Conservation (phyloP, 2,888 invertebrate genomes). For the Villa cingulata region DNA sequence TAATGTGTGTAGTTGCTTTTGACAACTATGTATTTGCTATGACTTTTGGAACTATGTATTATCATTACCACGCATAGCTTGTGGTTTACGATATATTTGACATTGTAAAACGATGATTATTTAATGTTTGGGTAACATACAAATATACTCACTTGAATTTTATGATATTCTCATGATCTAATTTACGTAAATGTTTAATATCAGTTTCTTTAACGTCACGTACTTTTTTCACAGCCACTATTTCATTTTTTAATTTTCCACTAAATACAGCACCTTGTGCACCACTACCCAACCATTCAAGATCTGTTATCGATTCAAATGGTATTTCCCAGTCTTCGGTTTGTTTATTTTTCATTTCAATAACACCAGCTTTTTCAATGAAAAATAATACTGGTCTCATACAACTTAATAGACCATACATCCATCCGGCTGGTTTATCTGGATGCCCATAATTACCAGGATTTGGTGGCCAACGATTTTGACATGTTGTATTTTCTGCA, state of each 20-base stretch:
- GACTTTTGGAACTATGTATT: no score
- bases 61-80: no score
- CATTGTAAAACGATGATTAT: neutral
- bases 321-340: conserved; percentile 89
- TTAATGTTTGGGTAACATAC: no score
- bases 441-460: conserved; percentile 32
- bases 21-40: no score
- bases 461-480: conserved; percentile 39
- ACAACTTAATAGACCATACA: conserved; percentile 76
- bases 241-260: conserved; percentile 66
- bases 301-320: conserved; percentile 74
- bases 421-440: conserved; percentile 51
- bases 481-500: conserved; percentile 34
- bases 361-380: conserved; percentile 61
- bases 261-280: conserved; percentile 93
- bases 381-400: conserved; percentile 78
- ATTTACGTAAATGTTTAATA: conserved; percentile 76
- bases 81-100: no score
- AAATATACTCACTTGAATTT: conserved; percentile 44
- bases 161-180: conserved; percentile 92
- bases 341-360: conserved; percentile 46
- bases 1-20: no score
- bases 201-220: conserved; percentile 84
- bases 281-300: conserved; percentile 87
- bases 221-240: conserved; percentile 94